Evolutionary conservation across 2,888 invertebrate species (phyloP), one percentile per base, ranked within the genome.

Genomic region (Sphaerophoria rueppellii): DNA sequence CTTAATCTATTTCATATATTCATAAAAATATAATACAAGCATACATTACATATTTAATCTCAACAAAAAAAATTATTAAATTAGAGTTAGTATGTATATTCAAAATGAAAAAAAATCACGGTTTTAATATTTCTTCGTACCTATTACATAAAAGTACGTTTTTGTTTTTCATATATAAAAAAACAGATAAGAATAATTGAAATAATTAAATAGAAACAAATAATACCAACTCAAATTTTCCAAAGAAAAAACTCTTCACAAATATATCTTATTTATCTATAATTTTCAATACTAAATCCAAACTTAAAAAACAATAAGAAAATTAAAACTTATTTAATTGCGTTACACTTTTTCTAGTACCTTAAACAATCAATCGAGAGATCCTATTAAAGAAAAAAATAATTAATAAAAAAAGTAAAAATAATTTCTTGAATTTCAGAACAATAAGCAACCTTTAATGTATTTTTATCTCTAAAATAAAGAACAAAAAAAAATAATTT

Each of bases 351-450:
- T 82, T 81, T 85, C 76, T 85, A 81, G 85, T 85, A 85, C 80
- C 85, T 81, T 85, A 80, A 81, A 85, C 81, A 80, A 81, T 85
- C 85, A 85, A 85, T 76, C 81, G 60, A 85, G 76, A 85, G 77
- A 85, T 81, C 85, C 85, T 85, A 80, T 73, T 81, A 60, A 74
- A 77, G 14, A 40, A 16, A 16, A 50, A 11, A 34, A 48, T 67
- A 34, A 48, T 67, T 70, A 52, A 54, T 4, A 54, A 4, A 7
- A 16, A 37, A 4, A 9, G 0, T 9, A 37, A 80, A 76, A n/a
- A n/a, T n/a, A n/a, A n/a, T n/a, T n/a, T n/a, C 72, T 83, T 80
- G 72, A 50, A 85, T 85, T 77, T 77, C 76, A 73, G 85, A 80
- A 85, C 81, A 81, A 77, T 85, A 85, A 85, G 83, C 71, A 83